Base-by-base conservation (phyloP, 2,888 invertebrate genomes). In the Thymelicus lineola region DNA sequence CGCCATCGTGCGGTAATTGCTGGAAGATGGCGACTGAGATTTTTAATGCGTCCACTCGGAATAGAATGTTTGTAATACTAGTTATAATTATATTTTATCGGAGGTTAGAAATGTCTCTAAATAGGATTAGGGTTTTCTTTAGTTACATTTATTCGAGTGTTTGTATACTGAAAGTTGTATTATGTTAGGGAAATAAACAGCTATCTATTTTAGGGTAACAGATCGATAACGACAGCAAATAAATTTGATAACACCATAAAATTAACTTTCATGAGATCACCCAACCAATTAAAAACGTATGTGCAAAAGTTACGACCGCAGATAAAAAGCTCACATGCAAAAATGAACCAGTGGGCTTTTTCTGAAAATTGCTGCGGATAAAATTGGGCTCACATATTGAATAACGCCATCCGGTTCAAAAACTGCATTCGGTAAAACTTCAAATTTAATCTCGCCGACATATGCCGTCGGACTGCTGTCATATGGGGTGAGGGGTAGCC, bases 391-490 rank as follows among this genome's bases (percentile, higher is more conserved):
- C 69, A 59, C 69, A 70, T 64, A 70, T 64, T 70, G 69, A 63
- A 70, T 64, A 64, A 46, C 68, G 61, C 67, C 67, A 46, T 57
- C 68, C 68, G 67, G 70, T 58, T 66, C 66, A 71, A 65, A 66
- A 87, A 87, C 83, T 89, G 90, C 90, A 89, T 87, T 84, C 83
- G 81, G 80, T 82, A 86, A 87, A 88, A 87, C 87, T 86, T 87
- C 86, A 89, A 89, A 89, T 91, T 90, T 90, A 91, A 90, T 90
- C 86, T 84, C 80, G 80, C 85, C 88, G 88, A 90, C 91, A 91
- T 89, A 91, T 91, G 91, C 87, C 81, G 77, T 77, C 80, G 58
- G 64, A 69, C 59, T 59, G 69, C 48, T 69, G 69, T 69, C 73
- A 74, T 67, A 63, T 71, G 74, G 69, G 72, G 70, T 66, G 70